phyloP scores from a whole-genome alignment of 1,140 invertebrate species.

The Mycetomoellerius zeteki region DNA sequence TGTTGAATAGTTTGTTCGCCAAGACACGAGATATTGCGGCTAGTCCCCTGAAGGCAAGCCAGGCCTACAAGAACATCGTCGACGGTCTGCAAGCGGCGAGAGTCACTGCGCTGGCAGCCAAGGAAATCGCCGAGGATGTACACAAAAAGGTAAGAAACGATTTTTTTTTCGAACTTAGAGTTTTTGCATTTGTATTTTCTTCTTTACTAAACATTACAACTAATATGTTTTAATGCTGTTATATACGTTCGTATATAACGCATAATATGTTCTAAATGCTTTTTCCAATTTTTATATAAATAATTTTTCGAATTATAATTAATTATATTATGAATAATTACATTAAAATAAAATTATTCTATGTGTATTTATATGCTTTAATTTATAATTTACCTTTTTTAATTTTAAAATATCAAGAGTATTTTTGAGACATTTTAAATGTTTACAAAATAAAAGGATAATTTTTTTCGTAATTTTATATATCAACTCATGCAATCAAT shows the following conservation, averaged over 20 bases:
- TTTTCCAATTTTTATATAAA: background rate
- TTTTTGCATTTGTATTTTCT: background rate
- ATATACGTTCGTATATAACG: no score
- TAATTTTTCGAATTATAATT: background rate
- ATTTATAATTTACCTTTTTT: background rate
- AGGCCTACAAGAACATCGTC: constrained; percentile 94
- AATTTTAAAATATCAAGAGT: no score
- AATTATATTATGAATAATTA: background rate
- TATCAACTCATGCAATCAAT: no score
- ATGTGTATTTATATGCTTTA: background rate
- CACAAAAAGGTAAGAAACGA: constrained; percentile 85
- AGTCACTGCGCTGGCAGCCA: constrained; percentile 90
- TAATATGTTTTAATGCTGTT: background rate
- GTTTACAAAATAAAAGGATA: no score
- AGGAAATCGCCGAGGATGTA: constrained; percentile 88
- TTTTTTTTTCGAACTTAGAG: background rate
- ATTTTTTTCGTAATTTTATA: no score
- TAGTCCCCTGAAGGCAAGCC: constrained; percentile 92
- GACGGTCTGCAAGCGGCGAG: constrained; percentile 89
- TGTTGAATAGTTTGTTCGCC: constrained; percentile 89
- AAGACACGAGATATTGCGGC: constrained; percentile 90
- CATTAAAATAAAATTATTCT: background rate
- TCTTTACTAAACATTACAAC: background rate
- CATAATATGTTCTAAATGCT: no score
- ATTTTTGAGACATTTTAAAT: no score